Evolutionary conservation across 2,113 vertebrate genomes (phyloP), one percentile per base, ranked within the genome.

Genomic region (Leptodactylus fuscus): DNA sequence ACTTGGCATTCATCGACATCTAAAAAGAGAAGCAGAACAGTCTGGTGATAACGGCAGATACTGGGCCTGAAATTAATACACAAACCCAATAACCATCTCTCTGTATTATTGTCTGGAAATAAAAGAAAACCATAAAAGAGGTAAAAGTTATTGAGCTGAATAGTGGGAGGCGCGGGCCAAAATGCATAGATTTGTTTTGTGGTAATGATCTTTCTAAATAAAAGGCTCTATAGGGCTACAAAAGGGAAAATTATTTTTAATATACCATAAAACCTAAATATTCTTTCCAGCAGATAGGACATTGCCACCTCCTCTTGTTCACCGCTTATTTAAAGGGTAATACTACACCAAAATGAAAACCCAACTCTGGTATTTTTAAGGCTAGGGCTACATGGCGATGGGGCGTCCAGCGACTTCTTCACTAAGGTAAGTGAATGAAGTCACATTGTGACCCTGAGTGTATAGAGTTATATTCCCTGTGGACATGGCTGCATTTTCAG

Each of bases 1-100:
- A 94, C 91, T 83, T 92, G 96, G 91, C 98, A 99, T 90, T 99
- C 98, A 0, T 99, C 96, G 51, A 96, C 92, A 87, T 98, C 98
- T 99, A 90, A 13, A 75, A 20, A 22, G 27, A 48, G 5, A 48
- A n/a, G 24, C 11, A 12, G 49, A 3, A 0, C 18, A 36, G 70
- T 24, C 10, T 69, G 29, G 65, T 69, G 65, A 36, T 70, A 38
- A 70, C 38, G 24, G 38, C 1, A 1, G n/a, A n/a, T 27, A 44
- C 38, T n/a, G 20, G 8, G 3, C n/a, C 18, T 0, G 32, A 8
- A 22, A 44, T 46, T 41, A 46, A 46, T 24, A 73, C 44, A 27
- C 71, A 75, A 46, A 75, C 12, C 51, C 10, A 60, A 41, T 79
- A 24, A 79, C 6, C 36, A 2, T 38, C n/a, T 44, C 55, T 27